Evolutionary conservation across 1,140 invertebrate genomes (phyloP).

Genomic region (Brachionus koreanus): DNA sequence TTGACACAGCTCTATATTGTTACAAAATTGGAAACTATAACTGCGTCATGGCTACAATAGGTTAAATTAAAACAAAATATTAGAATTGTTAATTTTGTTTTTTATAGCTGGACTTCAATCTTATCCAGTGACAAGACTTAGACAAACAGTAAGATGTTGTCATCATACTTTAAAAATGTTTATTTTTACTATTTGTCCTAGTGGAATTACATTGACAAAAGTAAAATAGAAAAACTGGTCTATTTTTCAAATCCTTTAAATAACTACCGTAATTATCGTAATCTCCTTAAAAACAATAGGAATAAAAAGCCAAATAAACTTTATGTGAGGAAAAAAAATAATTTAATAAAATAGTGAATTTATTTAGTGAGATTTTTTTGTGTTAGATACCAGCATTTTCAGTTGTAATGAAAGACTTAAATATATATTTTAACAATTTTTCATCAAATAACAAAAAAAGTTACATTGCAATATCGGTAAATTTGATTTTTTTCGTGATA

Average conservation of each 20-base stretch:
- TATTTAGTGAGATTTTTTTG: neutral
- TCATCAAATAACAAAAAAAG: neutral
- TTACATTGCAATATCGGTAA: neutral
- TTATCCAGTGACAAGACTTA: neutral
- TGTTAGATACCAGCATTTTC: slow-evolving; percentile 21
- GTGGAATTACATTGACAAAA: slow-evolving; percentile 17
- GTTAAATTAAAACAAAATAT: neutral
- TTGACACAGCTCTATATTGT: neutral
- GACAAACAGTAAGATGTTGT: neutral
- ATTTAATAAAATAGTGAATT: too few species aligned
- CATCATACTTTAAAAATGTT: neutral
- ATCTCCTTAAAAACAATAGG: neutral
- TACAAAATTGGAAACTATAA: slow-evolving; percentile 26
- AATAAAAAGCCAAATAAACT: neutral
- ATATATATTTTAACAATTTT: slow-evolving; percentile 1
- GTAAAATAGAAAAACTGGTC: neutral
- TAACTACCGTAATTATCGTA: neutral
- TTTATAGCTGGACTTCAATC: neutral
- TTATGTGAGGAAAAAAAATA: neutral
- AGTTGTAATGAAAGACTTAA: slow-evolving; percentile 42
- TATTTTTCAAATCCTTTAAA: neutral
- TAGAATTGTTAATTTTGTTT: neutral
- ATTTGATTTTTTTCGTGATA: neutral
- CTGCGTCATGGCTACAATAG: neutral
- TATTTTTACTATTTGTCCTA: neutral